These are phyloP conservation scores for Spodoptera littoralis DNA, from an alignment of 2,888 invertebrate species.

Conservation along the genomic window DNA sequence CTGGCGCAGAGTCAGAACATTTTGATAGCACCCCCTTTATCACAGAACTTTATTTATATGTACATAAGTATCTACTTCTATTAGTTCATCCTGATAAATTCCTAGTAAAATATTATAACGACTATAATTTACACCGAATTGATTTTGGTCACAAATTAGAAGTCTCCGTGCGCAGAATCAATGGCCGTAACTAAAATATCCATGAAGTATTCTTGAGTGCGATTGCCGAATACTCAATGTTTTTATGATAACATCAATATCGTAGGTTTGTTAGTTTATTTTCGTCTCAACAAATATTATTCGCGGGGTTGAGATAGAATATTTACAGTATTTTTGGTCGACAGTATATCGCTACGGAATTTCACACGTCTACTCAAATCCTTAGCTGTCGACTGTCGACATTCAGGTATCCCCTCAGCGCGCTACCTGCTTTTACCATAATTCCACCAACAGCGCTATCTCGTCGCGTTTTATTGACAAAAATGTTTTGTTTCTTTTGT, in stretches of 20 bases:
- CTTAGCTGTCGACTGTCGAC: conserved; percentile 52
- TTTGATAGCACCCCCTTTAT: conserved; percentile 77
- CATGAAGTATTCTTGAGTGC: conserved; percentile 34
- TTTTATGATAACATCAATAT: conserved; percentile 29
- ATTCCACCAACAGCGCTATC: conserved; percentile 44
- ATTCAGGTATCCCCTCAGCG: conserved; percentile 43
- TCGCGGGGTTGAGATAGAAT: conserved; percentile 30
- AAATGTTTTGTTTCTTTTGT: conserved; percentile 30
- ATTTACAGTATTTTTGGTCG: conserved; percentile 47
- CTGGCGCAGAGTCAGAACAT: conserved; percentile 79
- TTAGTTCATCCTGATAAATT: conserved; percentile 55
- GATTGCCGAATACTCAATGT: conserved; percentile 29
- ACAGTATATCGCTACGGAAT: conserved; percentile 36
- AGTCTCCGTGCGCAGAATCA: conserved; percentile 31
- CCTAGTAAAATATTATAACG: conserved; percentile 38
- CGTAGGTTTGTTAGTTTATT: conserved; percentile 31
- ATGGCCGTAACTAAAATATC: conserved; percentile 38
- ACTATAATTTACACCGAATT: conserved; percentile 47
- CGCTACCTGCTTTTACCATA: conserved; percentile 50
- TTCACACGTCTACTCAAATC: conserved; percentile 46
- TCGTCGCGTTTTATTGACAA: conserved; percentile 39
- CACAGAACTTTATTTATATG: conserved; percentile 59
- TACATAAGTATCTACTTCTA: conserved; percentile 50
- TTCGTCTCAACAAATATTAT: conserved; percentile 33
- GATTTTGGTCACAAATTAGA: conserved; percentile 21